phyloP scores from a whole-genome alignment of 1,140 invertebrate genomes.

The Euwallacea similis region DNA sequence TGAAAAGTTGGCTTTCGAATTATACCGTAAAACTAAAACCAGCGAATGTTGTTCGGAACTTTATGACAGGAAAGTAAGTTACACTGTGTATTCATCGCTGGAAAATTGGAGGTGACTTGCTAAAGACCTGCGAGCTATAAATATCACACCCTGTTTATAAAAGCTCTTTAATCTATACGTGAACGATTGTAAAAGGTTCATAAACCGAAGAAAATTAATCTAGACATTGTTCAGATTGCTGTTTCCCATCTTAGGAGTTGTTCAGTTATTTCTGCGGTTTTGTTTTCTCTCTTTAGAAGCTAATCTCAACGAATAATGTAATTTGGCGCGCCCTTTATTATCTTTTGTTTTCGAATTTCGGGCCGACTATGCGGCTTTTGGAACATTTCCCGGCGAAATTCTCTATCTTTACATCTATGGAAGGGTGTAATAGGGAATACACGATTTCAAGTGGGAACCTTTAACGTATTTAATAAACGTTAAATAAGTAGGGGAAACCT shows the following conservation, averaged over 20 bases:
- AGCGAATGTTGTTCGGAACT: slow-evolving; percentile 6
- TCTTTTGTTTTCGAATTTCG: slow-evolving; percentile 19
- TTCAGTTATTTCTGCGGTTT: slow-evolving; percentile 16
- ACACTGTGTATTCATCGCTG: not conserved
- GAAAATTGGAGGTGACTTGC: not conserved
- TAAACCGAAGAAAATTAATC: slow-evolving; percentile 20
- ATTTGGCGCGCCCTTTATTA: slow-evolving; percentile 20
- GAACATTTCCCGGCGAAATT: not conserved
- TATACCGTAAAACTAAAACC: slow-evolving; percentile 16
- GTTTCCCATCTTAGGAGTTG: slow-evolving; percentile 5
- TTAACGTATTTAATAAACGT: too few relatives aligned
- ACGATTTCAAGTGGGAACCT: too few relatives aligned
- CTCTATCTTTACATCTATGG: too few relatives aligned
- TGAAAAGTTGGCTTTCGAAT: slow-evolving; percentile 13
- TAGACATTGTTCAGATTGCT: slow-evolving; percentile 19
- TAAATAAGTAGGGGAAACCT: too few relatives aligned
- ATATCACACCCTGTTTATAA: not conserved
- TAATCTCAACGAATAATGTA: slow-evolving; percentile 23
- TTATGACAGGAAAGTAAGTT: not conserved
- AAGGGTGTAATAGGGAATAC: too few relatives aligned
- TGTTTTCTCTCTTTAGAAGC: slow-evolving; percentile 12
- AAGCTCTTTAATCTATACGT: slow-evolving; percentile 8
- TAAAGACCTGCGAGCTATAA: not conserved
- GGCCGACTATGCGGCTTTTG: slow-evolving; percentile 7
- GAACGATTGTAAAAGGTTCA: slow-evolving; percentile 7